These are phyloP conservation scores for Mustela lutreola DNA, from an alignment of 2,113 vertebrate genomes.

Conservation along the genomic window DNA sequence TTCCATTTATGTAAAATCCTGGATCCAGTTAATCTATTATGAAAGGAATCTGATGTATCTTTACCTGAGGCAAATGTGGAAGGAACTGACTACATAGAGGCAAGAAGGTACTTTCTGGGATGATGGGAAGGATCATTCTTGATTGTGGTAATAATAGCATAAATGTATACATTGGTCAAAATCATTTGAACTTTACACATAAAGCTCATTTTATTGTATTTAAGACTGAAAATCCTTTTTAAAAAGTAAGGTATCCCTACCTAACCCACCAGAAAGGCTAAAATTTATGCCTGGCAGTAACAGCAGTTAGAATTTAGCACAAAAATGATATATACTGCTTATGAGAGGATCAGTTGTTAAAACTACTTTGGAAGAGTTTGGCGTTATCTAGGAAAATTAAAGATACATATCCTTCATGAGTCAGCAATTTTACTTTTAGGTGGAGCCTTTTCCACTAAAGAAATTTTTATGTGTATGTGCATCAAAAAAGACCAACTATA, in stretches of 20 bases:
- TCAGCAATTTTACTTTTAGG: not conserved
- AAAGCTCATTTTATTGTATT: slow-evolving; percentile 16
- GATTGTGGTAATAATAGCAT: not conserved
- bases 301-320: slow-evolving; percentile 1
- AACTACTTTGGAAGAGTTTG: slow-evolving; percentile 27
- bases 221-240: not conserved
- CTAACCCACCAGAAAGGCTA: not conserved
- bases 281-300: not conserved
- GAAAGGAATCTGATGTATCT: not conserved
- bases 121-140: not conserved
- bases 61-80: not conserved
- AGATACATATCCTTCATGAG: not conserved
- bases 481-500: not conserved
- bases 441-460: not conserved
- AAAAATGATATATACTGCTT: not conserved
- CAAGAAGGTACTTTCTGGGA: not conserved
- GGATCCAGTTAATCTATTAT: not conserved
- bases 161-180: not conserved
- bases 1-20: slow-evolving; percentile 40
- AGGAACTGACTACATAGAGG: not conserved
- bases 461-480: not conserved
- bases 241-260: not conserved
- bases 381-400: not conserved
- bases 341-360: not conserved
- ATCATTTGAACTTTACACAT: slow-evolving; percentile 36